These are phyloP conservation scores for Ganaspis brasiliensis DNA, from an alignment of 2,888 invertebrate genomes.

Conservation along the genomic window DNA sequence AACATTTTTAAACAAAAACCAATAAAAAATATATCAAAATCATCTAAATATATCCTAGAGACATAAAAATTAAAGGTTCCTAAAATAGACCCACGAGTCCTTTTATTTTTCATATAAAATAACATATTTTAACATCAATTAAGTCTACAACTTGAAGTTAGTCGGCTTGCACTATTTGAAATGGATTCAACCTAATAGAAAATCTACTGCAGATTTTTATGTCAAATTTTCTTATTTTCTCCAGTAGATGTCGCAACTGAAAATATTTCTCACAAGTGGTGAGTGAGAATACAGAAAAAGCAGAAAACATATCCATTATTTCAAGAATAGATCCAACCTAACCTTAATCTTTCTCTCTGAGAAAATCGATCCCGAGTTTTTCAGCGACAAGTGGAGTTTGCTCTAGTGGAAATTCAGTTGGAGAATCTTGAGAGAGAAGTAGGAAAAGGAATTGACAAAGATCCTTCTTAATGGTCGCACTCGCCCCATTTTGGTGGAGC, in stretches of 20 bases:
- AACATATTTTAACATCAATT: too few relatives aligned
- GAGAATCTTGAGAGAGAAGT: slow-evolving; percentile 7
- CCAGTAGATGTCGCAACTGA: background rate
- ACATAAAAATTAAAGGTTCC: too few relatives aligned
- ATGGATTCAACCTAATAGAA: too few relatives aligned
- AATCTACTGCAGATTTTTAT: too few relatives aligned
- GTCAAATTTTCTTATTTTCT: background rate
- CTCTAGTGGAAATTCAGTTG: slow-evolving; percentile 7
- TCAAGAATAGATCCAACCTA: background rate
- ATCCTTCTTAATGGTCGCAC: slow-evolving; percentile 39
- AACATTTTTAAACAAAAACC: too few relatives aligned
- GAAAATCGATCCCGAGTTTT: slow-evolving; percentile 8
- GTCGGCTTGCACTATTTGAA: too few relatives aligned
- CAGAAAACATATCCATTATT: too few relatives aligned
- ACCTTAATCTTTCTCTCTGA: slow-evolving; percentile 12
- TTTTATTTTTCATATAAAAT: too few relatives aligned
- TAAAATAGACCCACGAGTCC: too few relatives aligned
- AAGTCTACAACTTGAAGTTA: too few relatives aligned
- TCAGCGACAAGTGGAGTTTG: slow-evolving; percentile 1
- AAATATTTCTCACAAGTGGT: background rate
- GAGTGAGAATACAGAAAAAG: background rate
- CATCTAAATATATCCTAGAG: too few relatives aligned
- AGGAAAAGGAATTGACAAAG: slow-evolving; percentile 32
- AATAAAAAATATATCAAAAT: too few relatives aligned
- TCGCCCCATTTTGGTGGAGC: slow-evolving; percentile 9